These are phyloP conservation scores for Macrophya annulata DNA, from an alignment of 2,888 invertebrate species.

Conservation along the genomic window DNA sequence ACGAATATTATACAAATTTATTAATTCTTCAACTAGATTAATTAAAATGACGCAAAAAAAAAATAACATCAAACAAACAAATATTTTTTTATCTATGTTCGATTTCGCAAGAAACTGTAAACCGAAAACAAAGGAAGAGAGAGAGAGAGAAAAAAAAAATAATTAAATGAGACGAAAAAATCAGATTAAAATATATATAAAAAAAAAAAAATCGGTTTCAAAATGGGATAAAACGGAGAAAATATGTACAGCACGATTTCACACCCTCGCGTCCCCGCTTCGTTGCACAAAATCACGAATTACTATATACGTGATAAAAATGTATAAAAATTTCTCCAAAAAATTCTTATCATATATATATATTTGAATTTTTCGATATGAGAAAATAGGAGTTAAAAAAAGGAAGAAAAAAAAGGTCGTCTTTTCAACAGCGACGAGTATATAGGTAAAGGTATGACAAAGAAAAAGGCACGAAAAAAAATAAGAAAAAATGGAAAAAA, in stretches of 20 bases:
- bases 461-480: background rate
- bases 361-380: background rate
- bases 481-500: background rate
- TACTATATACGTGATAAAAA: slow-evolving; percentile 7
- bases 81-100: no score
- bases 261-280: no score
- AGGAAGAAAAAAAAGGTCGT: background rate
- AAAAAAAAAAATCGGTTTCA: background rate
- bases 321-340: background rate
- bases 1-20: no score
- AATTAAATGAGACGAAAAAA: no score
- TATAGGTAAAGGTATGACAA: background rate
- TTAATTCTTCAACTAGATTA: no score
- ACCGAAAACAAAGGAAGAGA: no score
- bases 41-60: no score
- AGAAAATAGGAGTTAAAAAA: background rate
- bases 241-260: no score
- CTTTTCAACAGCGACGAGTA: background rate
- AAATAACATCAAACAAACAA: no score
- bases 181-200: no score
- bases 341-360: background rate
- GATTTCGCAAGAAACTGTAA: background rate
- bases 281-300: background rate
- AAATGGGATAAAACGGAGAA: background rate
- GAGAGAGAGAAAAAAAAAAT: no score